Evolutionary conservation across 2,888 invertebrate genomes (phyloP).

Genomic region (Polyommatus iphigenia): DNA sequence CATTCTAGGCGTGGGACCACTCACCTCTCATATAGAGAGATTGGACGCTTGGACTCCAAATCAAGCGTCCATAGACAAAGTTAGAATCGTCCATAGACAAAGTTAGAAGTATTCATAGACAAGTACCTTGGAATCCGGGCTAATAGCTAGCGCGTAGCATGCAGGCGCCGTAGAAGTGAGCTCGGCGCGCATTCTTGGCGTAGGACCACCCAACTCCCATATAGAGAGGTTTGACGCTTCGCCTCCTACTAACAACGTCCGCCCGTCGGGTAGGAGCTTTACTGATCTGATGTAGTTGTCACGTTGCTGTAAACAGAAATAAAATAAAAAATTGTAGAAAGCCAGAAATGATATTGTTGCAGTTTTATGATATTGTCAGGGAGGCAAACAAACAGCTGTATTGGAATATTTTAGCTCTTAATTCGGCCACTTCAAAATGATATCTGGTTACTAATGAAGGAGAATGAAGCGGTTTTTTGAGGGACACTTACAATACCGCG

Average conservation of each 20-base stretch:
- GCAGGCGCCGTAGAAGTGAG: slow-evolving; percentile 96
- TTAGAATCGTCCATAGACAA: slow-evolving; percentile 52
- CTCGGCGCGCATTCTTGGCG: slow-evolving; percentile 95
- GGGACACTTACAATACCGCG: no score
- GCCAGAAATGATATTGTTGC: not conserved
- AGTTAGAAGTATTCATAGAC: not conserved
- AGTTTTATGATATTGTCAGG: no score
- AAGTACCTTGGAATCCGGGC: slow-evolving; percentile 92
- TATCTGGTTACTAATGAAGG: no score
- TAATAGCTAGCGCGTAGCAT: slow-evolving; percentile 98
- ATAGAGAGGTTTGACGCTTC: slow-evolving; percentile 97
- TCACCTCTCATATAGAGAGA: slow-evolving; percentile 96
- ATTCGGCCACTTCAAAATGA: no score
- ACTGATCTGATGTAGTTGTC: slow-evolving; percentile 96
- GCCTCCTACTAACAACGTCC: slow-evolving; percentile 97
- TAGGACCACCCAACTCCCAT: slow-evolving; percentile 96
- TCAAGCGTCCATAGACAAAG: no score
- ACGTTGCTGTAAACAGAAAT: slow-evolving; percentile 83
- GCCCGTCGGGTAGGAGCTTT: slow-evolving; percentile 95
- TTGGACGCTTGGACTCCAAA: slow-evolving; percentile 96
- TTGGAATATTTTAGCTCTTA: no score
- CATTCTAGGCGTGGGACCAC: no score
- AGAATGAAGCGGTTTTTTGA: no score
- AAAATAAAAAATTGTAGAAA: not conserved
- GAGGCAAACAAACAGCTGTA: no score